Evolutionary conservation across 2,113 vertebrate species (phyloP).

Genomic region (Serilophus lunatus): DNA sequence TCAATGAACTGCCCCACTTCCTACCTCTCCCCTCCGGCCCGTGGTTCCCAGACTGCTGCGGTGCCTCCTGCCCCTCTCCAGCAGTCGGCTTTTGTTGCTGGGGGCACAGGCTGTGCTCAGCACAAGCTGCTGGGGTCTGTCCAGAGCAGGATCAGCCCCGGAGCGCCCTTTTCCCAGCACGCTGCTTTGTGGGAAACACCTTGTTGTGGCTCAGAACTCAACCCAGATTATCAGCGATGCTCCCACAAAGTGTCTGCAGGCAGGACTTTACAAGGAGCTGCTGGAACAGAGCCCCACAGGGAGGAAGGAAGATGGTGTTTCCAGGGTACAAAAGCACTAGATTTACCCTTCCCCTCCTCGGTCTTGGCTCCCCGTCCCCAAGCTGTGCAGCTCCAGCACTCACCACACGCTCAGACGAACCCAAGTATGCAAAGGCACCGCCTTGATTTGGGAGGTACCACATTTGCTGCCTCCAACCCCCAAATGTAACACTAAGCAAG

Average conservation of each 20-base stretch:
- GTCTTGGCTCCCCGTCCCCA: background rate
- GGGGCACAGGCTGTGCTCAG: background rate
- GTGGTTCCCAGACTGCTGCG: background rate
- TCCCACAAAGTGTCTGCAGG: background rate
- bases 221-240: rapidly evolving
- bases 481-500: rapidly evolving
- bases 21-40: background rate
- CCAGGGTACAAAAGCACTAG: background rate
- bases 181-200: background rate
- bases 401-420: rapidly evolving
- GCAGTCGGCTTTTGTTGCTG: background rate
- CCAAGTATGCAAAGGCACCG: rapidly evolving
- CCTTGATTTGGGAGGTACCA: background rate
- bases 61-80: background rate
- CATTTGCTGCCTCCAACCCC: background rate
- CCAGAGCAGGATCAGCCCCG: background rate
- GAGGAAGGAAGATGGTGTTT: background rate
- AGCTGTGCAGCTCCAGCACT: background rate
- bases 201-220: background rate
- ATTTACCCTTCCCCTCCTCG: background rate
- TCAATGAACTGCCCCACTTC: background rate
- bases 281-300: background rate
- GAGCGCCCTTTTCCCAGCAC: rapidly evolving
- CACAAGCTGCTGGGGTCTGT: background rate
- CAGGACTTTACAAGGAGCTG: background rate